phyloP scores from a whole-genome alignment of 2,113 vertebrate genomes.

The Zapornia atra region DNA sequence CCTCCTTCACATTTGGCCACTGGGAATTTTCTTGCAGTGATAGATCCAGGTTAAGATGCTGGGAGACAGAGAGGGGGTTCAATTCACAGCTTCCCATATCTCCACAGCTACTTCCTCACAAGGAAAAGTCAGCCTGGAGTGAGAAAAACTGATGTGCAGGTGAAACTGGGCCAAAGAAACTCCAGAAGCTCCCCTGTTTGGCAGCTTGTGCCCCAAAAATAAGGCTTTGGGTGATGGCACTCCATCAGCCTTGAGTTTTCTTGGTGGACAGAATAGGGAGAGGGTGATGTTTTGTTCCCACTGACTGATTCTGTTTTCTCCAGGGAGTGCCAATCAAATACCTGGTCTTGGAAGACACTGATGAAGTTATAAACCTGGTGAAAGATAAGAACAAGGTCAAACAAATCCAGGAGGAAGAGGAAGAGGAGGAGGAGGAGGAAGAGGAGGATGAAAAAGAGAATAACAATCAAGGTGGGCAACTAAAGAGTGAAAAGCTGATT shows the following conservation, averaged over 20 bases:
- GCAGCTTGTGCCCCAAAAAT: background rate
- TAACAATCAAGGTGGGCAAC: conserved; percentile 66
- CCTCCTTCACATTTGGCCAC: background rate
- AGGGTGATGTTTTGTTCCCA: background rate
- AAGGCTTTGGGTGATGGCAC: background rate
- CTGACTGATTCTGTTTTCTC: background rate
- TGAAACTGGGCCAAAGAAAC: background rate
- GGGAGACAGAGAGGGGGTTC: background rate
- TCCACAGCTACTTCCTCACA: background rate
- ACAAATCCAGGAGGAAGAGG: conserved; percentile 35
- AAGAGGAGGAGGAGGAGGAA: conserved; percentile 35
- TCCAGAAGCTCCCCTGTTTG: background rate
- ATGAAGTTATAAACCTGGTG: conserved; percentile 83
- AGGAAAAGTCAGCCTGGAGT: background rate
- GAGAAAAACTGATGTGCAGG: background rate
- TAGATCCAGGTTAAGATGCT: background rate
- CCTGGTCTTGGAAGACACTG: conserved; percentile 79
- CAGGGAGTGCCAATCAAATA: conserved; percentile 84
- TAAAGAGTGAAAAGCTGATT: background rate
- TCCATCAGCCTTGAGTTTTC: background rate
- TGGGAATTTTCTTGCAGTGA: background rate
- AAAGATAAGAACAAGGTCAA: conserved; percentile 57
- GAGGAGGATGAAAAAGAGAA: conserved; percentile 61
- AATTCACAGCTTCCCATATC: background rate
- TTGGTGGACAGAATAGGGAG: background rate